phyloP scores from a whole-genome alignment of 2,113 vertebrate species.

The Indicator maculatus region DNA sequence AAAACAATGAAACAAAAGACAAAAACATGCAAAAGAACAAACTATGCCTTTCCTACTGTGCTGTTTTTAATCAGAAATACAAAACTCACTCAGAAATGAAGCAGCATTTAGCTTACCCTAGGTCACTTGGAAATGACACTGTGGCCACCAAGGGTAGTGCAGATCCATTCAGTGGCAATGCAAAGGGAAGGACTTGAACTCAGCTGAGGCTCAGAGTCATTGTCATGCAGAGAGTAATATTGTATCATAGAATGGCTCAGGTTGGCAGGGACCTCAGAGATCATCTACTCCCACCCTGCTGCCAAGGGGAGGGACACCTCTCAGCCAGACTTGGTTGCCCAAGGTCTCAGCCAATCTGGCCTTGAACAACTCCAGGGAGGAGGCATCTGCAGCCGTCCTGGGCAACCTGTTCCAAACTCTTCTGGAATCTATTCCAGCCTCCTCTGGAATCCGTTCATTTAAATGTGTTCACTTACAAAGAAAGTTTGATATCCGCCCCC shows the following conservation, averaged over 20 bases:
- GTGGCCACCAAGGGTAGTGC: rapidly evolving
- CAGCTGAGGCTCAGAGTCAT: background rate
- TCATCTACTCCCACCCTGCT: too few species aligned
- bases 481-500: background rate
- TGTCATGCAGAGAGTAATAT: background rate
- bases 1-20: too few species aligned
- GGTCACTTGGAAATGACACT: background rate
- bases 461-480: background rate
- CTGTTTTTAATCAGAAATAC: background rate
- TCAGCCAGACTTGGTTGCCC: too few species aligned
- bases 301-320: too few species aligned
- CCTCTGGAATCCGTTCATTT: background rate
- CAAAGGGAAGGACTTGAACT: background rate
- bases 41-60: background rate
- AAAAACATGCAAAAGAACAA: background rate
- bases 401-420: too few species aligned
- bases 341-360: too few species aligned
- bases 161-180: background rate
- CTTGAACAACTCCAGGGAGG: too few species aligned
- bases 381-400: too few species aligned
- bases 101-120: background rate
- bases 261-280: too few species aligned
- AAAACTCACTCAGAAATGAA: rapidly evolving
- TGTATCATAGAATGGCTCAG: background rate
- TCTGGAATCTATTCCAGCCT: background rate